Evolutionary conservation across 2,797 vertebrate species (phyloP).

Genomic region (Otus scops): DNA sequence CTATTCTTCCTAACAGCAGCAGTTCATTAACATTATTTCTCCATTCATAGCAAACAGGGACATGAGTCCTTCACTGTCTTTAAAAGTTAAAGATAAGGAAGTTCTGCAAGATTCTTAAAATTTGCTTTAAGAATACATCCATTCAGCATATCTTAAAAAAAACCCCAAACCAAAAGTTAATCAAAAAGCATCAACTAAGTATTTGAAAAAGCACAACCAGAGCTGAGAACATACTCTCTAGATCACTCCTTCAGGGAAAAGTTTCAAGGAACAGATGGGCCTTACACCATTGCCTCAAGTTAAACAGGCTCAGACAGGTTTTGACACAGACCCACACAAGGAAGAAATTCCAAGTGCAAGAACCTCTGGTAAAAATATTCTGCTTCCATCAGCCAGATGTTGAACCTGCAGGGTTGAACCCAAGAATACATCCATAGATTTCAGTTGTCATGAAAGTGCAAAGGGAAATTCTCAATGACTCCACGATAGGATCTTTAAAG

Average conservation of each 20-base stretch:
- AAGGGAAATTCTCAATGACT: neutral
- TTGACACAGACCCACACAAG: conserved; percentile 54
- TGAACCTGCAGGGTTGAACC: conserved; percentile 31
- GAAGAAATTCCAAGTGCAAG: conserved; percentile 47
- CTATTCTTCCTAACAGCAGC: neutral
- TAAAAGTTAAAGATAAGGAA: neutral
- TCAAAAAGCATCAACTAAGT: conserved; percentile 20
- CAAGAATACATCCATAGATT: neutral
- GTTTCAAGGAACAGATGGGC: conserved; percentile 67
- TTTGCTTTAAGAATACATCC: neutral
- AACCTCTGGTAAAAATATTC: conserved; percentile 59
- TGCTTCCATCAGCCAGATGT: conserved; percentile 48
- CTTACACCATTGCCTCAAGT: conserved; percentile 60
- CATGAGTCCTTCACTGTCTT: neutral
- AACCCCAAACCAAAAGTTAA: neutral
- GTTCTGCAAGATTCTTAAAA: neutral
- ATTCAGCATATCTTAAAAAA: neutral
- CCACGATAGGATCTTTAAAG: neutral
- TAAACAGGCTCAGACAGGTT: conserved; percentile 65
- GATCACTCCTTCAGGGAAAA: conserved; percentile 39
- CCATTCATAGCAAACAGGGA: neutral
- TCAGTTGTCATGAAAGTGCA: neutral
- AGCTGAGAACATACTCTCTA: conserved; percentile 42
- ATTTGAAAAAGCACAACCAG: conserved; percentile 25
- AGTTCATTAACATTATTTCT: neutral